Percentiles rank a stretch among this genome's conserved stretches.
These are phyloP conservation scores for Sternotherus odoratus DNA, from an alignment of 2,797 vertebrate genomes.

Conservation along the genomic window DNA sequence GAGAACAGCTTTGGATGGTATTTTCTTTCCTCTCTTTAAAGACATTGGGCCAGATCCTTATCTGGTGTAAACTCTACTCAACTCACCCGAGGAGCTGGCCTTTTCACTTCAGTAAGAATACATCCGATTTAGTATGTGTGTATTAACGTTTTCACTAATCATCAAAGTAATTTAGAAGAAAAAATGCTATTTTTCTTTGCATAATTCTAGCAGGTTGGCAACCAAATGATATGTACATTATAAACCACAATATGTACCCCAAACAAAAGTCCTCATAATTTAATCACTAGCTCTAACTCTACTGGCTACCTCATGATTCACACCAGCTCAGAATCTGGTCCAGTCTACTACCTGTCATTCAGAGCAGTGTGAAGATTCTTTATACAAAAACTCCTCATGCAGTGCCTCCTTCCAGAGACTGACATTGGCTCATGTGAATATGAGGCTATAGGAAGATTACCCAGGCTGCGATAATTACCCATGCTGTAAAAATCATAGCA, in stretches of 20 bases:
- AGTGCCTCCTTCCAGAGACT: neutral
- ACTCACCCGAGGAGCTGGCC: neutral
- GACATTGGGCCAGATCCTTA: neutral
- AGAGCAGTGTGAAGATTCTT: neutral
- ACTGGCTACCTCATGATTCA: neutral
- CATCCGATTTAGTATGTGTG: neutral
- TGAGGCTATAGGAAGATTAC: neutral
- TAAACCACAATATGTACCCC: neutral
- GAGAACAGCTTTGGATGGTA: constrained; percentile 45
- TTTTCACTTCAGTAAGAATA: neutral
- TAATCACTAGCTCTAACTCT: constrained; percentile 10
- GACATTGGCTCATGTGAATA: neutral
- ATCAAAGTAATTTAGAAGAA: neutral
- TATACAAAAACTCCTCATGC: neutral
- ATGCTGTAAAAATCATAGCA: neutral
- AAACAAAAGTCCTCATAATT: neutral
- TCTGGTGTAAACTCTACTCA: constrained; percentile 1
- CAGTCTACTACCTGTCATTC: neutral
- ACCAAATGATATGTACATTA: constrained; percentile 15
- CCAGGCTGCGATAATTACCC: neutral
- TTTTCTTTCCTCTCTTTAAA: constrained; percentile 51
- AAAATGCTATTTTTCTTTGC: constrained; percentile 3
- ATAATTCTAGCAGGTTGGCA: neutral
- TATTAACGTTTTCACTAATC: neutral
- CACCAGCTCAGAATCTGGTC: neutral